Base-by-base conservation (phyloP, 2,113 vertebrate species). In the Ammodytes dubius region DNA sequence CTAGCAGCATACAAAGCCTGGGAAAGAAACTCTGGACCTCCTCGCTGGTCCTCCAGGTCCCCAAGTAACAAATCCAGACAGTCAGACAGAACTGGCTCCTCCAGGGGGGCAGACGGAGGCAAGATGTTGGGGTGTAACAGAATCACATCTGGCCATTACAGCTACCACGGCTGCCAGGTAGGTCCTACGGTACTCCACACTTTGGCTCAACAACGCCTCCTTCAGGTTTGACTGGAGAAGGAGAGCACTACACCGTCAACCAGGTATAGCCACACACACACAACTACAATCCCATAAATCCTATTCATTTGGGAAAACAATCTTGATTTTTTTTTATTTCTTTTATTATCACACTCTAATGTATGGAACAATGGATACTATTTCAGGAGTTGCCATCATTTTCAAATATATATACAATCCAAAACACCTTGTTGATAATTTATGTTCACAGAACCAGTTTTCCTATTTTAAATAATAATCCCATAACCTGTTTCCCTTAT, bases 131-230 rank as follows among this genome's bases (percentile, higher is more conserved):
- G 79, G 42, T 0, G 11, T 63, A 78, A n/a, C 4, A 19, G 69
- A 56, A 15, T 79, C 52, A n/a, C 46, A 80, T 7, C 59, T 50
- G 1, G 40, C 59, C 88, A 90, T 89, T 72, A 92, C 93, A 66
- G 78, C 79, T 47, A 94, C 91, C 82, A 97, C 89, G 66, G 95
- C 96, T 72, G 94, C 76, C 43, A 98, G 91, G 90, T 94, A 95
- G n/a, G 89, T 58, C 70, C 83, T 94, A 82, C 94, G 91, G 89
- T 96, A 95, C 65, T 94, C 93, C 57, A 86, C 82, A 81, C 91
- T 88, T 64, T 76, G 66, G 52, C 88, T 91, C 49, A 91, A 74
- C 88, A 82, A 92, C 5, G 95, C 92, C 1, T 82, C 91, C 84
- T 0, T 58, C 81, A 98, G 93, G 89, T 92, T 95, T 58, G 89